Evolutionary conservation across 35 echinoderm and acorn worm genomes (phyloP).

Genomic region (Amphiura filiformis): DNA sequence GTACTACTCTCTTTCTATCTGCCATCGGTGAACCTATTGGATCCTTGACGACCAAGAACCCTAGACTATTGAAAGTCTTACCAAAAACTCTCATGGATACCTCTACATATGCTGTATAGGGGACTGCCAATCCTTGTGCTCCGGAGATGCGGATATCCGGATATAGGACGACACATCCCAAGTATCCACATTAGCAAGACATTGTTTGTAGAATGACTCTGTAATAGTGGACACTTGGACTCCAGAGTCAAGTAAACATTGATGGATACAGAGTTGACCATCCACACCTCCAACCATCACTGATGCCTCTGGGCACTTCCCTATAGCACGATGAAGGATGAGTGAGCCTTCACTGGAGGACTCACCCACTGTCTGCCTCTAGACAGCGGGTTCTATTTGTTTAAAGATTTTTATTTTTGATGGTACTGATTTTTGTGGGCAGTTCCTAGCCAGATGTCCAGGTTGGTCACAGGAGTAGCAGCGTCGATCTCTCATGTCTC

Average conservation of each 20-base stretch:
- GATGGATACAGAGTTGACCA: not conserved
- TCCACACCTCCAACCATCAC: not conserved
- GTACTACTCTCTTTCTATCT: slow-evolving; percentile 50
- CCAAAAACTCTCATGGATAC: slow-evolving; percentile 37
- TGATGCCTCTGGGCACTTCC: slow-evolving; percentile 26
- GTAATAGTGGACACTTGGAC: slow-evolving; percentile 49
- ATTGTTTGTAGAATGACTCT: slow-evolving; percentile 56
- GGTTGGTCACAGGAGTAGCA: slow-evolving; percentile 21
- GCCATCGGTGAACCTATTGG: slow-evolving; percentile 17
- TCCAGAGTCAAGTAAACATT: slow-evolving; percentile 51
- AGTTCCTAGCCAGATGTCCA: slow-evolving; percentile 22
- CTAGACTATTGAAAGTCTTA: slow-evolving; percentile 40
- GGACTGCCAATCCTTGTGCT: slow-evolving; percentile 64
- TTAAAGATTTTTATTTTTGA: slow-evolving; percentile 17
- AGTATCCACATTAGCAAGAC: slow-evolving; percentile 31
- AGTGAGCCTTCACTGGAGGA: not conserved
- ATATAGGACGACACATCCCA: slow-evolving; percentile 24
- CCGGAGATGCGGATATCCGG: slow-evolving; percentile 16
- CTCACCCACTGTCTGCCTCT: slow-evolving; percentile 40
- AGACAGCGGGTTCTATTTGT: slow-evolving; percentile 26
- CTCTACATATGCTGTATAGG: slow-evolving; percentile 61
- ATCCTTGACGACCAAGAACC: too few species aligned
- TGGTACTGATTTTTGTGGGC: not conserved
- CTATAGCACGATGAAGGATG: slow-evolving; percentile 13
- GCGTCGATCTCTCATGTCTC: not conserved